Percentiles rank a stretch among this genome's conserved stretches.
Evolutionary conservation across 2,888 invertebrate species (phyloP).

Genomic region (Tinea semifulvella): DNA sequence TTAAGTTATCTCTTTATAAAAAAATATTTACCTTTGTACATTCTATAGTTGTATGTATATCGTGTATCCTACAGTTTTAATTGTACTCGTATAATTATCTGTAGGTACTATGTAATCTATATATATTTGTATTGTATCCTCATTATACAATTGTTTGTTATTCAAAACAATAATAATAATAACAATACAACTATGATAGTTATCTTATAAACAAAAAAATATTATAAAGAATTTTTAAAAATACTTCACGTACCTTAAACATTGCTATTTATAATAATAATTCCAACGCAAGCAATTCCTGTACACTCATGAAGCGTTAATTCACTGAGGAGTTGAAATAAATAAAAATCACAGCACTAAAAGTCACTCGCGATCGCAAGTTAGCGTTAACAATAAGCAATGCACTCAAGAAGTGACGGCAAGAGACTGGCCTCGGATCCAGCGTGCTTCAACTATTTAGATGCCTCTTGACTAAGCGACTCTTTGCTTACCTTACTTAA

Average conservation of each 20-base stretch:
- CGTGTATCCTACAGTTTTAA: too few species aligned
- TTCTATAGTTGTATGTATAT: too few species aligned
- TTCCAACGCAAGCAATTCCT: neutral
- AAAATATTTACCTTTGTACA: too few species aligned
- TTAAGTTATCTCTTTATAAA: too few species aligned
- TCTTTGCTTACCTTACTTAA: neutral
- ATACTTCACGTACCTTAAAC: slow-evolving; percentile 2
- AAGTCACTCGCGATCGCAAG: neutral
- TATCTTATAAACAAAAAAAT: too few species aligned
- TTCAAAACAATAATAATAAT: too few species aligned
- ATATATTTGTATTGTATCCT: too few species aligned
- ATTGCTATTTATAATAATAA: neutral
- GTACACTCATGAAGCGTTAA: neutral
- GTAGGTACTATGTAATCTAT: too few species aligned
- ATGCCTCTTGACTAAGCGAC: neutral
- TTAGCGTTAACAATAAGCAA: slow-evolving; percentile 2
- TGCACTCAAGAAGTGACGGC: slow-evolving; percentile 8
- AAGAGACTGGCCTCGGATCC: slow-evolving; percentile 3
- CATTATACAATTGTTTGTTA: too few species aligned
- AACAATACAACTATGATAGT: too few species aligned
- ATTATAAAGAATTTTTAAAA: too few species aligned
- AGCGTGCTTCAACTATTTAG: slow-evolving; percentile 3
- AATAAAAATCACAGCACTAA: slow-evolving; percentile 2
- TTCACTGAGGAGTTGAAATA: neutral
- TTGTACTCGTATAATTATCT: too few species aligned